Conservation (phyloP, 1,140 invertebrate genomes). For the Melipona quadrifasciata region DNA sequence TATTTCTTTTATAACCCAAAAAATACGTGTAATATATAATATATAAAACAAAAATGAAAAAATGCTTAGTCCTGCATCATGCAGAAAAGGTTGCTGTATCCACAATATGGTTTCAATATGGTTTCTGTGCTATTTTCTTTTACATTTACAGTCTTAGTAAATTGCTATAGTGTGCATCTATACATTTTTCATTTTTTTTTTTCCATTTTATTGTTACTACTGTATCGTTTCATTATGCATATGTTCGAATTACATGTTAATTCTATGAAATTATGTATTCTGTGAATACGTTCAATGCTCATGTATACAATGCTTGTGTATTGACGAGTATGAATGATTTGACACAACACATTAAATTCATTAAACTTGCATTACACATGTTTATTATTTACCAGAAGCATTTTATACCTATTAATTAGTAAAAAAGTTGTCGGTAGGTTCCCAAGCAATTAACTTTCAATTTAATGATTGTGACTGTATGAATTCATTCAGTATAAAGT, state of each 20-base stretch:
- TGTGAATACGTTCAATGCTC: conserved; percentile 58
- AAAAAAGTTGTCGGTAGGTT: conserved; percentile 77
- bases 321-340: conserved; percentile 73
- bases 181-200: conserved; percentile 59
- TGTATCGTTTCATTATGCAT: conserved; percentile 75
- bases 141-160: conserved; percentile 77
- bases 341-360: conserved; percentile 73
- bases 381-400: conserved; percentile 78
- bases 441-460: conserved; percentile 74
- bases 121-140: conserved; percentile 55
- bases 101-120: conserved; percentile 23
- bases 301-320: conserved; percentile 71
- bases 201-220: conserved; percentile 68
- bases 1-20: conserved; percentile 51
- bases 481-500: conserved; percentile 66
- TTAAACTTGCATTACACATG: conserved; percentile 77
- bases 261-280: conserved; percentile 74
- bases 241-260: conserved; percentile 76
- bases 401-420: conserved; percentile 76
- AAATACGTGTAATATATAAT: conserved; percentile 41
- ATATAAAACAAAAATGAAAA: conserved; percentile 65
- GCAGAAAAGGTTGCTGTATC: conserved; percentile 53
- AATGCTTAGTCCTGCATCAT: conserved; percentile 67
- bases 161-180: conserved; percentile 75
- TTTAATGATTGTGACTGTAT: conserved; percentile 69